Percentiles rank a stretch among this genome's conserved stretches.
Evolutionary conservation across 2,888 invertebrate genomes (phyloP).

Genomic region (Neria commutata): DNA sequence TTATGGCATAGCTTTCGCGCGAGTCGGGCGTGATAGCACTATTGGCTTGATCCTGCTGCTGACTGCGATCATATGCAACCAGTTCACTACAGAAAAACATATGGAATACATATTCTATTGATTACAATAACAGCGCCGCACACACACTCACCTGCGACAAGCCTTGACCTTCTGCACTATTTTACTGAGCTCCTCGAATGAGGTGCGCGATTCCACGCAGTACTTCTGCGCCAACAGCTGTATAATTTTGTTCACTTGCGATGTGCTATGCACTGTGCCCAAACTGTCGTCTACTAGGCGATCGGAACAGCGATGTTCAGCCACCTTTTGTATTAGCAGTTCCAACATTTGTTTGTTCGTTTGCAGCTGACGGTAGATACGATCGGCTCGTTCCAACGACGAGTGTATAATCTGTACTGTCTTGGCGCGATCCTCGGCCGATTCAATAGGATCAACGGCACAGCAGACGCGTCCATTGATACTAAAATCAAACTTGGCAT

Average conservation of each 20-base stretch:
- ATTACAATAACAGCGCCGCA: not conserved
- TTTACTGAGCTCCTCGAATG: constrained; percentile 93
- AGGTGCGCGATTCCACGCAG: constrained; percentile 91
- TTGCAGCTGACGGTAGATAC: constrained; percentile 89
- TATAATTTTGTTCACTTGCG: constrained; percentile 88
- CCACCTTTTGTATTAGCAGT: constrained; percentile 81
- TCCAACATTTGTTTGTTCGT: constrained; percentile 90
- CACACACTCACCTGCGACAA: constrained; percentile 70
- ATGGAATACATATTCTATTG: not conserved
- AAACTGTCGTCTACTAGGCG: constrained; percentile 65
- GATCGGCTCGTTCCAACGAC: constrained; percentile 91
- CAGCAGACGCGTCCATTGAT: constrained; percentile 90
- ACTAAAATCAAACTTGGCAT: constrained; percentile 97
- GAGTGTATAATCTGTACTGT: constrained; percentile 90
- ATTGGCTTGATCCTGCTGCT: constrained; percentile 65
- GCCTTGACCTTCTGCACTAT: constrained; percentile 90
- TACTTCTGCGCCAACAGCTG: constrained; percentile 94
- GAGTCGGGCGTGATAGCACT: constrained; percentile 38
- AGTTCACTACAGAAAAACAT: constrained; percentile 69
- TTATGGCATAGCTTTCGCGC: constrained; percentile 59
- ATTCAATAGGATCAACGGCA: constrained; percentile 96
- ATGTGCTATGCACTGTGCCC: constrained; percentile 64
- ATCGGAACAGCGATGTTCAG: constrained; percentile 79
- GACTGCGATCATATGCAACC: constrained; percentile 87
- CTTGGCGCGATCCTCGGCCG: constrained; percentile 94